These are phyloP conservation scores for Entomobrya multifasciata DNA, from an alignment of 2,888 invertebrate genomes.

Conservation along the genomic window DNA sequence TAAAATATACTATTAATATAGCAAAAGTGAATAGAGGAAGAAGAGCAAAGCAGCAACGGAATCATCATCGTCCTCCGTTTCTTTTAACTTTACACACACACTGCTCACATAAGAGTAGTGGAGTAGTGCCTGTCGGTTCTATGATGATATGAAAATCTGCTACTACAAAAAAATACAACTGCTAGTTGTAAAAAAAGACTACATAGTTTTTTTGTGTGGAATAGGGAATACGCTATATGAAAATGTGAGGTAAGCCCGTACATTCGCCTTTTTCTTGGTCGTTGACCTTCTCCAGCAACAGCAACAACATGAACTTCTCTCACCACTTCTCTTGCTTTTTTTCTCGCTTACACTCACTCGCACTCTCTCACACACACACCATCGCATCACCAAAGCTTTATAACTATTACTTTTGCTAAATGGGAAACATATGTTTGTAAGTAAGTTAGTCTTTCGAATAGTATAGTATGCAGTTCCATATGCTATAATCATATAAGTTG, in stretches of 20 bases:
- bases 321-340: constrained; percentile 24
- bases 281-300: constrained; percentile 79
- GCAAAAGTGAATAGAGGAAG: not conserved
- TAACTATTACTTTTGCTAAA: too few relatives aligned
- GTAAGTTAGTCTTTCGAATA: too few relatives aligned
- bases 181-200: not conserved
- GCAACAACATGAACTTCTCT: constrained; percentile 71
- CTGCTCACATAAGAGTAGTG: too few relatives aligned
- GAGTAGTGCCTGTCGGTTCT: too few relatives aligned
- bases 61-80: constrained; percentile 10
- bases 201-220: too few relatives aligned
- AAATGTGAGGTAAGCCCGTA: constrained; percentile 77
- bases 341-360: constrained; percentile 32
- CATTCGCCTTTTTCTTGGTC: constrained; percentile 80
- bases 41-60: constrained; percentile 24
- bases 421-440: too few relatives aligned
- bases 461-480: too few relatives aligned
- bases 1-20: not conserved
- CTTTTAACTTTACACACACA: too few relatives aligned
- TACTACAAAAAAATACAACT: not conserved
- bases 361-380: constrained; percentile 35
- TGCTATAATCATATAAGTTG: too few relatives aligned
- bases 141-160: not conserved
- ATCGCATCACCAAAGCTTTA: too few relatives aligned
- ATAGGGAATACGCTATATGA: constrained; percentile 49